Percentiles rank a stretch among this genome's conserved stretches.
phyloP scores from a whole-genome alignment of 2,797 vertebrate genomes.

The Squalus acanthias region DNA sequence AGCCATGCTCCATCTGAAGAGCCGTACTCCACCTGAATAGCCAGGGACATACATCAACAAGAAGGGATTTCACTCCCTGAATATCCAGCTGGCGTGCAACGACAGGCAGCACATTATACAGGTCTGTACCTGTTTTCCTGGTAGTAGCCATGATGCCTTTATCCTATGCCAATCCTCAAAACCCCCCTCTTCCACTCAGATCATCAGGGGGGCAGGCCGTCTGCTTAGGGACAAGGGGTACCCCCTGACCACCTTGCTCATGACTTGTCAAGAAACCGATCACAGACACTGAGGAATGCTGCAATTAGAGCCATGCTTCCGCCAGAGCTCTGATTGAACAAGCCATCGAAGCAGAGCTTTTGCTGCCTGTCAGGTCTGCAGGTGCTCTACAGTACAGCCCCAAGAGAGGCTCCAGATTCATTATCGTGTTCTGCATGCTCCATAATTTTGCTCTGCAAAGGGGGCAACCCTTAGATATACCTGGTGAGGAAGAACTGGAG shows the following conservation, averaged over 20 bases:
- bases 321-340: background rate
- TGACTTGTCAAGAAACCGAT: too few species aligned
- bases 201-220: background rate
- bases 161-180: background rate
- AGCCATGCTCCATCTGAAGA: too few species aligned
- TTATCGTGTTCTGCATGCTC: background rate
- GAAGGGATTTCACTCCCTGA: background rate
- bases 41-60: too few species aligned
- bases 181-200: background rate
- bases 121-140: background rate
- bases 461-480: background rate
- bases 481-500: background rate
- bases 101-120: background rate
- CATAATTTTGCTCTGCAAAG: background rate
- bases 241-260: too few species aligned
- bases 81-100: background rate
- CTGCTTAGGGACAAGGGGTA: background rate
- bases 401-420: background rate
- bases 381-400: background rate
- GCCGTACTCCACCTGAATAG: background rate
- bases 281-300: background rate
- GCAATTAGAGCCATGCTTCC: background rate
- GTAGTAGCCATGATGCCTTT: background rate
- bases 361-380: background rate
- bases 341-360: background rate